Base-by-base conservation (phyloP, 2,888 invertebrate genomes). In the Cerastoderma edule region DNA sequence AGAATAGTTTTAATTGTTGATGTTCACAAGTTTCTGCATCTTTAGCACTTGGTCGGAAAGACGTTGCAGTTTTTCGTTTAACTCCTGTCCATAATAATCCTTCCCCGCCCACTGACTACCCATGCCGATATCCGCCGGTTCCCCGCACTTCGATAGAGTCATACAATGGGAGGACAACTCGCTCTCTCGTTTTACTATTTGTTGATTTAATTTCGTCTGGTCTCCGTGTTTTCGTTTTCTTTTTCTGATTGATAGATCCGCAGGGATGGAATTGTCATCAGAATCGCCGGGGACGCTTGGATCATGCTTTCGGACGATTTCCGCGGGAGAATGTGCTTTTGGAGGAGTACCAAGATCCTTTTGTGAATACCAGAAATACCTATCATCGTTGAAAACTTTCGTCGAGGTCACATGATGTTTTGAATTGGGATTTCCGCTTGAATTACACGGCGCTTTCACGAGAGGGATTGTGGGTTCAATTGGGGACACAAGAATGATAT, bases 41-140 rank as follows among this genome's bases (percentile, higher is more conserved):
- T 78, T 81, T 39, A 84, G 78, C 22, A 85, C 75, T 56, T 87
- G 80, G 0, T 81, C 81, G 16, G 83, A 80, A 4, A 85, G 66
- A 1, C 68, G 66, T 30, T 75, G 72, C 16, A 85, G 68, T 19
- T 83, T 75, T 19, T 69, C 56, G 67, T 82, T 84, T 30, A 87
- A 68, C 3, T 84, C 83, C 2, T 74, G 70, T 50, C 80, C 80
- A 44, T 72, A 65, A n/a, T 75, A 53, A 5, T 68, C 66, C 13
- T 6, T 6, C 5, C 39, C 39, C 16, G n/a, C 13, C n/a, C n/a
- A n/a, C n/a, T n/a, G n/a, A n/a, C n/a, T n/a, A n/a, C n/a, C n/a
- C n/a, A n/a, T n/a, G n/a, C n/a, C n/a, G n/a, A n/a, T n/a, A n/a
- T n/a, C n/a, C n/a, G n/a, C n/a, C n/a, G n/a, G n/a, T n/a, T n/a